phyloP scores from a whole-genome alignment of 2,797 vertebrate species.

The Gephyroberyx darwinii region DNA sequence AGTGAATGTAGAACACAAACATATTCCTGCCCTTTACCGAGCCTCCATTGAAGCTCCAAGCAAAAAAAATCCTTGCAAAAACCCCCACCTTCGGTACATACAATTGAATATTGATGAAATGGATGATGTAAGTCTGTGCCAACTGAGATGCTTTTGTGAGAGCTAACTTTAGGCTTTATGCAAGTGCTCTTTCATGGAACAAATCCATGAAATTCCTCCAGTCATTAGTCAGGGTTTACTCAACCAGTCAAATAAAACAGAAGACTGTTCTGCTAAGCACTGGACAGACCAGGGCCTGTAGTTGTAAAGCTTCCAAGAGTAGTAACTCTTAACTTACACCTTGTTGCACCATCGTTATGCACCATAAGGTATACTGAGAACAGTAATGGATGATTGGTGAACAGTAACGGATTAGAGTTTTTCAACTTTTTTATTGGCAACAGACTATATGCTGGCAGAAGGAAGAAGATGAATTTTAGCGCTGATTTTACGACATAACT shows the following conservation, averaged over 20 bases:
- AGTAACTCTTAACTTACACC: not conserved
- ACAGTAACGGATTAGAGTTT: no score
- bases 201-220: not conserved
- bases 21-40: not conserved
- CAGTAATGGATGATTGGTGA: not conserved
- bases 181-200: not conserved
- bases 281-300: constrained; percentile 4
- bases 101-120: constrained; percentile 8
- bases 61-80: not conserved
- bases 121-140: not conserved
- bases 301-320: not conserved
- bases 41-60: not conserved
- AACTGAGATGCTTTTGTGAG: constrained; percentile 19
- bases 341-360: not conserved
- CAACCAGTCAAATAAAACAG: not conserved
- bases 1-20: not conserved
- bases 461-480: no score
- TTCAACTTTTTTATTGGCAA: no score
- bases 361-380: not conserved
- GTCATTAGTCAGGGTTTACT: constrained; percentile 12
- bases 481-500: no score
- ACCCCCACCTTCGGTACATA: not conserved
- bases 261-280: not conserved
- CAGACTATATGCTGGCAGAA: no score
- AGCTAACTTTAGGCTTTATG: not conserved